A percentile compares a stretch with the other conserved stretches of the same genome.
These are phyloP conservation scores for Plumapathes pennacea DNA, from an alignment of 92 coral and sea anemone genomes.

Conservation along the genomic window DNA sequence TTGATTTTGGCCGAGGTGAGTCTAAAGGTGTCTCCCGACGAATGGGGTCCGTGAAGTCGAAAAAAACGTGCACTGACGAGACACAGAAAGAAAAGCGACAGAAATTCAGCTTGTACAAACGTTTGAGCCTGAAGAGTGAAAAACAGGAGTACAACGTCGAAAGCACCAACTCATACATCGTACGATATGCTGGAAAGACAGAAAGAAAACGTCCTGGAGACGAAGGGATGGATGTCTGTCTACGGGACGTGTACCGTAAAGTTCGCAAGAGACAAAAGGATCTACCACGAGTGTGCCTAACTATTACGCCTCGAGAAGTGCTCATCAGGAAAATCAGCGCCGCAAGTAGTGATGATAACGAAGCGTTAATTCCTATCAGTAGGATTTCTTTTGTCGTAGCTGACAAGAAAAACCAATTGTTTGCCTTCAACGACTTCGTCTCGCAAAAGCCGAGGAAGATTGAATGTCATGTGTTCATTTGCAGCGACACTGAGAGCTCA, in stretches of 20 bases:
- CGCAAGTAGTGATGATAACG: constrained; percentile 35
- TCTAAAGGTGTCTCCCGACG: too few relatives aligned
- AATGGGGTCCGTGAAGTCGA: constrained; percentile 37
- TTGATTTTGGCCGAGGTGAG: too few relatives aligned
- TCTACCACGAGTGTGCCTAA: constrained; percentile 64
- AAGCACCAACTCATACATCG: constrained; percentile 66
- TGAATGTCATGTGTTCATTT: constrained; percentile 71
- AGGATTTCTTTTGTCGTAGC: constrained; percentile 79
- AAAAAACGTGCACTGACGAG: neutral
- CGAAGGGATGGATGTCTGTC: constrained; percentile 62
- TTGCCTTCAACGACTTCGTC: constrained; percentile 89
- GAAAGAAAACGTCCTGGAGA: constrained; percentile 68
- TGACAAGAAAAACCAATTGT: constrained; percentile 79
- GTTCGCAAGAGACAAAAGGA: constrained; percentile 28
- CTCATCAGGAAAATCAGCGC: constrained; percentile 40
- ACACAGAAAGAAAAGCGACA: neutral
- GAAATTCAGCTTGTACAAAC: constrained; percentile 20
- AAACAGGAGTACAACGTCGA: constrained; percentile 64
- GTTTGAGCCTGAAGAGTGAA: constrained; percentile 50
- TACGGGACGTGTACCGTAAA: constrained; percentile 51
- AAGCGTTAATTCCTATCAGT: constrained; percentile 59
- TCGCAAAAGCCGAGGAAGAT: constrained; percentile 75
- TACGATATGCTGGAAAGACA: constrained; percentile 69
- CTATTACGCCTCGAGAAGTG: constrained; percentile 55
- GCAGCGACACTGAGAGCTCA: constrained; percentile 78